Percentiles rank a stretch among this genome's conserved stretches.
Evolutionary conservation across 2,888 invertebrate genomes (phyloP).

Genomic region (Tethea ocularis): DNA sequence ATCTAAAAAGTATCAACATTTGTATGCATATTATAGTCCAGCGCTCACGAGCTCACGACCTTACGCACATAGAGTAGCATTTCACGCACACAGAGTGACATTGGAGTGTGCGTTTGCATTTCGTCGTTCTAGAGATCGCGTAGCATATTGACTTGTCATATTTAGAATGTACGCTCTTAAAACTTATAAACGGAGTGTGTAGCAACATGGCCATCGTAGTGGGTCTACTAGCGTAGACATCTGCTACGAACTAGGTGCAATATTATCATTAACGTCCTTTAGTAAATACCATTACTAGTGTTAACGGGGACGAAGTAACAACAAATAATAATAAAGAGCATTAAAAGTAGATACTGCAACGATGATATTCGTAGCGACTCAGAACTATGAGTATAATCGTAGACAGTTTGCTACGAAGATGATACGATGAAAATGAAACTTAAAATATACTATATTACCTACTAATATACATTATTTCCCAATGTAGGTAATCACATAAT

Average conservation of each 20-base stretch:
- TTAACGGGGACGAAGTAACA: not conserved
- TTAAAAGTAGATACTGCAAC: not conserved
- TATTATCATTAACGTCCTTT: not conserved
- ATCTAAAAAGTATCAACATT: too few relatives aligned
- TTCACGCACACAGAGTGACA: too few relatives aligned
- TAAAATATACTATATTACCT: not conserved
- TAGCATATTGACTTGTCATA: too few relatives aligned
- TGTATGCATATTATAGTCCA: too few relatives aligned
- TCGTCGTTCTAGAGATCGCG: too few relatives aligned
- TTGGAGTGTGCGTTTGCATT: too few relatives aligned
- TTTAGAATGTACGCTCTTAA: too few relatives aligned
- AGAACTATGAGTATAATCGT: not conserved
- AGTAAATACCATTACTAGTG: not conserved
- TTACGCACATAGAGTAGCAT: too few relatives aligned
- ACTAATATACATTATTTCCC: too few relatives aligned
- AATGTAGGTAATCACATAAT: too few relatives aligned
- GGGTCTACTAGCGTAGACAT: conserved; percentile 1
- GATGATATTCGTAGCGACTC: not conserved
- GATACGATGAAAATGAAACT: not conserved
- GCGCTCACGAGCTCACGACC: too few relatives aligned
- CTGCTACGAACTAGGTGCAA: conserved; percentile 3
- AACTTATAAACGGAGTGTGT: not conserved
- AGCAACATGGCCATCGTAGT: not conserved
- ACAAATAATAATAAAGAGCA: conserved; percentile 3
- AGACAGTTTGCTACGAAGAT: not conserved